Conservation (phyloP, 2,113 vertebrate genomes). For the Gopherus flavomarginatus region DNA sequence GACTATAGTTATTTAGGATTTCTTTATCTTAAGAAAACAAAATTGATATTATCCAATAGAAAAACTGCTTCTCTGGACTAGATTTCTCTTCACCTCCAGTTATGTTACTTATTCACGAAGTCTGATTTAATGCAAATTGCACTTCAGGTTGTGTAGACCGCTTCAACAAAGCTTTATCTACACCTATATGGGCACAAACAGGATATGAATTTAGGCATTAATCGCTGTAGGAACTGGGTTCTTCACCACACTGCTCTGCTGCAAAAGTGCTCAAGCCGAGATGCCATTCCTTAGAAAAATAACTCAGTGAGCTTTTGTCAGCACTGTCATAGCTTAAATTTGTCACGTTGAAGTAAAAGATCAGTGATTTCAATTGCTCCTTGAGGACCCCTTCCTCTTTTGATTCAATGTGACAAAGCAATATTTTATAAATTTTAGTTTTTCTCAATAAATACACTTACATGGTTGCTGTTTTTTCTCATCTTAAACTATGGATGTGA, state of each 20-base stretch:
- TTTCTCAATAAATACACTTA: not conserved
- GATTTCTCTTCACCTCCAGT: not conserved
- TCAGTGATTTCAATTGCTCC: not conserved
- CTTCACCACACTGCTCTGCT: not conserved
- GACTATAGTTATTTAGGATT: not conserved
- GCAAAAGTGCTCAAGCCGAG: not conserved
- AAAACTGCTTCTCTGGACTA: not conserved
- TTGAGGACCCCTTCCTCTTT: not conserved
- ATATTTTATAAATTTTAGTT: not conserved
- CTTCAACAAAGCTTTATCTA: not conserved
- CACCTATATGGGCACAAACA: not conserved
- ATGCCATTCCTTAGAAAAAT: not conserved
- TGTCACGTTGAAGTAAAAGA: not conserved
- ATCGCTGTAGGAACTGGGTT: not conserved
- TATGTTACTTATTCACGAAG: accelerated
- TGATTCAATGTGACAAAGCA: accelerated
- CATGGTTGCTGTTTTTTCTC: not conserved
- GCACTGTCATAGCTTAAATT: not conserved
- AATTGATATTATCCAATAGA: not conserved
- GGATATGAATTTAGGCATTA: accelerated
- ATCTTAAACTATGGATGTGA: not conserved
- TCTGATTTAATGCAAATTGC: not conserved
- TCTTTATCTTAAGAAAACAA: not conserved
- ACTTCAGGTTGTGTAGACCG: not conserved
- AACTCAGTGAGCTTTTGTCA: not conserved